Percentiles rank a stretch among this genome's conserved stretches.
Evolutionary conservation across 2,113 vertebrate genomes (phyloP).

Genomic region (Clinocottus analis): DNA sequence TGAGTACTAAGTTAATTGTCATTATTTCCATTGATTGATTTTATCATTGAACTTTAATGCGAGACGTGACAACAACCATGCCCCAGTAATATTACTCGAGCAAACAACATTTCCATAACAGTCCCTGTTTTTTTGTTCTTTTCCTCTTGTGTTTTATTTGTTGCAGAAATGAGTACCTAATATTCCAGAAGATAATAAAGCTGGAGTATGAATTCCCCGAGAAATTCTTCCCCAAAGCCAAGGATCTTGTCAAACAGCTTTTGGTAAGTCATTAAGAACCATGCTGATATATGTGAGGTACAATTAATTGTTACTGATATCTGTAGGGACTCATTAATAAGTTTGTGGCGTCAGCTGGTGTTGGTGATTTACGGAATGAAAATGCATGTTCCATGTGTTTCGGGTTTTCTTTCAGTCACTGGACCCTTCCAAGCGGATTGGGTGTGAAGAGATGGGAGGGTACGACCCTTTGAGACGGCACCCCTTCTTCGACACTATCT

Average conservation of each 20-base stretch:
- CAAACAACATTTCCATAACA: constrained; percentile 3
- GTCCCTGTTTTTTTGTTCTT: neutral
- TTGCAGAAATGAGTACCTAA: constrained; percentile 97
- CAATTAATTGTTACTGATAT: neutral
- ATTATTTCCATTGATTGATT: neutral
- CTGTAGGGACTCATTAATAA: neutral
- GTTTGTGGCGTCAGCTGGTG: neutral
- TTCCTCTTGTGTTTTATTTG: constrained; percentile 18
- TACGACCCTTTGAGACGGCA: constrained; percentile 93
- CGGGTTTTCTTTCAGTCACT: constrained; percentile 84
- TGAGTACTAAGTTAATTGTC: constrained; percentile 78
- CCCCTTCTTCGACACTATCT: constrained; percentile 93
- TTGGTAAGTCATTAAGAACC: constrained; percentile 84
- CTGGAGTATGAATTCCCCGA: constrained; percentile 99
- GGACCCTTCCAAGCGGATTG: constrained; percentile 93
- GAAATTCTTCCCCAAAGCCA: constrained; percentile 99
- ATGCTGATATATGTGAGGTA: neutral
- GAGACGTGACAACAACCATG: neutral
- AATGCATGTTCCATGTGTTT: neutral
- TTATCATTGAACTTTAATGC: neutral
- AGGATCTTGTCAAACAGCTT: constrained; percentile 96
- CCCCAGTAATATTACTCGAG: neutral
- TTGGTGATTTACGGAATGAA: neutral
- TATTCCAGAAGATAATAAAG: constrained; percentile 99
- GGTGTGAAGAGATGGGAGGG: constrained; percentile 97